Evolutionary conservation across 1,140 invertebrate species (phyloP).

Genomic region (Saxidomus purpurata): DNA sequence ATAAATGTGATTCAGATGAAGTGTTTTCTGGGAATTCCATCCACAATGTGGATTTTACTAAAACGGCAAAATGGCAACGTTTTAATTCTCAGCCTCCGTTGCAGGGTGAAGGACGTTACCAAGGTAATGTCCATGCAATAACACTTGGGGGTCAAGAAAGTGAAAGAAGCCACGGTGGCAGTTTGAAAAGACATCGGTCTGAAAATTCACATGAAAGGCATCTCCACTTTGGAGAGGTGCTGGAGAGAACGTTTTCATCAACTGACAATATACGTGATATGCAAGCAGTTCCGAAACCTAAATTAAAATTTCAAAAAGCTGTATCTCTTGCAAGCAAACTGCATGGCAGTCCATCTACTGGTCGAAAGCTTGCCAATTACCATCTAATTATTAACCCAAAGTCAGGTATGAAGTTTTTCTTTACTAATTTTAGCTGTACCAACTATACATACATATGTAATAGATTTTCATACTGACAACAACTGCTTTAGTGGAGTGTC

Average conservation of each 20-base stretch:
- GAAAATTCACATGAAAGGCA: constrained; percentile 80
- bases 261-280: constrained; percentile 87
- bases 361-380: constrained; percentile 83
- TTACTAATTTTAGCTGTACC: background rate
- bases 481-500: too few species aligned
- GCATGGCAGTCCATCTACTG: constrained; percentile 84
- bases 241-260: constrained; percentile 80
- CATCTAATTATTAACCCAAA: constrained; percentile 83
- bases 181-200: constrained; percentile 87
- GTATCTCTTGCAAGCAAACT: constrained; percentile 83
- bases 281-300: constrained; percentile 81
- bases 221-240: constrained; percentile 80
- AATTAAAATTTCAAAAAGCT: constrained; percentile 84
- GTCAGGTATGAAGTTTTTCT: constrained; percentile 80
- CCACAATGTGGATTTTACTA: constrained; percentile 81
- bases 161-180: constrained; percentile 71
- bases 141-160: background rate
- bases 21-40: constrained; percentile 78
- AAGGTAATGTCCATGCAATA: constrained; percentile 28
- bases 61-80: constrained; percentile 82
- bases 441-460: background rate
- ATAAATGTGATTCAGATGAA: constrained; percentile 55
- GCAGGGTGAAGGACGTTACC: constrained; percentile 43
- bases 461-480: constrained; percentile 14
- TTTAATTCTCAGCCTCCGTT: constrained; percentile 72